phyloP scores from a whole-genome alignment of 2,797 vertebrate species.

The Eospalax fontanierii region DNA sequence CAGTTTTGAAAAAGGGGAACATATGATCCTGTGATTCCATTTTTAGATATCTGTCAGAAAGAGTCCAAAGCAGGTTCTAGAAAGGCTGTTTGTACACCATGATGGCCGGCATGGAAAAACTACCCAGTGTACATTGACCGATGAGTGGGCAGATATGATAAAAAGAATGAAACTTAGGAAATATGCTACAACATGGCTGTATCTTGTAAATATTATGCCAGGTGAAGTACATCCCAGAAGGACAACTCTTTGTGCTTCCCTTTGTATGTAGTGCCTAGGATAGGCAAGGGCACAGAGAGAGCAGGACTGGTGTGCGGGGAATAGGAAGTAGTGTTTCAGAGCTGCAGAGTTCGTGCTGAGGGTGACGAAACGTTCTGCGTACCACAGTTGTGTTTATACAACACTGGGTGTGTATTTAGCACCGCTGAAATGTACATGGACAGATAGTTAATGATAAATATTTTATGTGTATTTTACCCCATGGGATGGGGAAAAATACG shows the following conservation, averaged over 20 bases:
- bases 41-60: background rate
- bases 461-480: background rate
- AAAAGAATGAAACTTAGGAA: background rate
- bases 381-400: background rate
- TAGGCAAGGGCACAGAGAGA: background rate
- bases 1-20: slow-evolving; percentile 17
- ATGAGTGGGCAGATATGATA: background rate
- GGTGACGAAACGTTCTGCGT: background rate
- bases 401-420: background rate
- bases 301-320: background rate
- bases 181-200: background rate
- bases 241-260: background rate
- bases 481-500: background rate
- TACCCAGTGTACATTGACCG: too few species aligned
- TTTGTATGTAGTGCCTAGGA: background rate
- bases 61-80: background rate
- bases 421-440: background rate
- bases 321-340: background rate
- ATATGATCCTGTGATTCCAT: background rate
- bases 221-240: background rate
- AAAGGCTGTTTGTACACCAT: background rate
- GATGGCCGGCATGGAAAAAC: background rate
- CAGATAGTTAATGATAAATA: background rate
- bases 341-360: background rate
- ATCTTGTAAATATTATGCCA: background rate